Conservation (phyloP, 1,140 invertebrate species). For the Thrips palmi region DNA sequence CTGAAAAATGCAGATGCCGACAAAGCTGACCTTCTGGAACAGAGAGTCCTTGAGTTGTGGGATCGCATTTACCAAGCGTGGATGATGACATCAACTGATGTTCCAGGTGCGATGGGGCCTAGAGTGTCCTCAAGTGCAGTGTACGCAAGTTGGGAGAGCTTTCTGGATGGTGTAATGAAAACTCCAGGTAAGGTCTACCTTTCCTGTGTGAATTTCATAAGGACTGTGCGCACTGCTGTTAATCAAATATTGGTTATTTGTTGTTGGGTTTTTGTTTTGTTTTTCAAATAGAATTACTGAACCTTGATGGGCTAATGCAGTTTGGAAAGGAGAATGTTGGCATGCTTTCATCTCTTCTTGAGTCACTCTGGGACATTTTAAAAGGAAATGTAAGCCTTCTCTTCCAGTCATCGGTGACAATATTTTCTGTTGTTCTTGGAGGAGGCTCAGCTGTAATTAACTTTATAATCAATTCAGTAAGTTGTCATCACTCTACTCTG, state of each 20-base stretch:
- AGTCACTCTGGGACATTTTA: conserved; percentile 83
- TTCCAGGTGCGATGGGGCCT: conserved; percentile 36
- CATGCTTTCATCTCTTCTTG: conserved; percentile 70
- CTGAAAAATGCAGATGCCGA: conserved; percentile 61
- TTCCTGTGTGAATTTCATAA: conserved; percentile 6
- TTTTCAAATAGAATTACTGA: conserved; percentile 40
- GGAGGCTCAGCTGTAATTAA: conserved; percentile 87
- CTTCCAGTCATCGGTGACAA: conserved; percentile 65
- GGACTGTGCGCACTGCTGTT: too few relatives aligned
- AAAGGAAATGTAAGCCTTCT: conserved; percentile 85
- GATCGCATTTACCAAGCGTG: conserved; percentile 84
- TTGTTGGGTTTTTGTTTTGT: conserved; percentile 10
- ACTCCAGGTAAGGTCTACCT: conserved; percentile 36
- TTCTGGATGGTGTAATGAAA: conserved; percentile 49
- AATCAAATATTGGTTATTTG: neutral
- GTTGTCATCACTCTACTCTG: conserved; percentile 16
- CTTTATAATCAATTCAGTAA: conserved; percentile 78
- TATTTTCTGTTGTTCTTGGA: conserved; percentile 72
- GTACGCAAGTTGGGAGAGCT: conserved; percentile 45
- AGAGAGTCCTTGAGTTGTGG: conserved; percentile 82
- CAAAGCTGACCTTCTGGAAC: conserved; percentile 71
- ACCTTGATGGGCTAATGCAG: conserved; percentile 50
- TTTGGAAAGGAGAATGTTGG: conserved; percentile 87
- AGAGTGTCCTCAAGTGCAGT: conserved; percentile 46
- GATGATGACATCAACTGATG: conserved; percentile 44